phyloP scores from a whole-genome alignment of 2,888 invertebrate species.

The Drosophila niveifrons region DNA sequence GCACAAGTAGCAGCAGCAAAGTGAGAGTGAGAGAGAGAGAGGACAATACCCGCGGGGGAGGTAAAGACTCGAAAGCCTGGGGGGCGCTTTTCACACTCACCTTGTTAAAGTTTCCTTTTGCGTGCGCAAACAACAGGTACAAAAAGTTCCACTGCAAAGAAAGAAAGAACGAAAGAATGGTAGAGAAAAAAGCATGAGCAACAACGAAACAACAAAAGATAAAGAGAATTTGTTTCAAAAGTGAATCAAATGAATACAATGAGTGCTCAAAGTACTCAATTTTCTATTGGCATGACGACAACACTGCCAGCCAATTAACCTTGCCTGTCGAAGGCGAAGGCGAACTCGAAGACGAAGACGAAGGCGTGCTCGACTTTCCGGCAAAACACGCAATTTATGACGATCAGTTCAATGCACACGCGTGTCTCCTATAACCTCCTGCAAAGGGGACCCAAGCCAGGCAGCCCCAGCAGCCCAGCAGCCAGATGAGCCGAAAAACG shows the following conservation, averaged over 20 bases:
- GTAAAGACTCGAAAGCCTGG: neutral
- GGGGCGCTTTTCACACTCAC: conserved; percentile 44
- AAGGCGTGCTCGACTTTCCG: neutral
- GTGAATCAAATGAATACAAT: conserved; percentile 26
- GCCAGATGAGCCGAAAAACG: conserved; percentile 6
- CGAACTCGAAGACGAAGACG: conserved; percentile 44
- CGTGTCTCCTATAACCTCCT: conserved; percentile 64
- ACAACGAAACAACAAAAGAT: neutral
- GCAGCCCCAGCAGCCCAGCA: conserved; percentile 11
- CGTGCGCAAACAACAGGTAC: conserved; percentile 73
- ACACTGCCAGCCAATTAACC: conserved; percentile 53
- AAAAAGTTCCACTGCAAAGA: conserved; percentile 67
- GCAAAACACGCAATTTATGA: conserved; percentile 61
- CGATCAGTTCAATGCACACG: conserved; percentile 74
- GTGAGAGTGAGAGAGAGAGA: neutral
- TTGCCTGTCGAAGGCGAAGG: conserved; percentile 47
- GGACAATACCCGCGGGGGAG: neutral
- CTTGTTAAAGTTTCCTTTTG: conserved; percentile 59
- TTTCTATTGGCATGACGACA: conserved; percentile 51
- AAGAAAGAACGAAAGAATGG: conserved; percentile 2
- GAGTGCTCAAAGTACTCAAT: conserved; percentile 9
- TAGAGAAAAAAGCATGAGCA: neutral
- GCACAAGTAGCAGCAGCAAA: neutral
- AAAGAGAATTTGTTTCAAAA: conserved; percentile 1
- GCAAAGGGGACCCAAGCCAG: conserved; percentile 55